Evolutionary conservation across 2,797 vertebrate genomes (phyloP).

Genomic region (Synanceia verrucosa): DNA sequence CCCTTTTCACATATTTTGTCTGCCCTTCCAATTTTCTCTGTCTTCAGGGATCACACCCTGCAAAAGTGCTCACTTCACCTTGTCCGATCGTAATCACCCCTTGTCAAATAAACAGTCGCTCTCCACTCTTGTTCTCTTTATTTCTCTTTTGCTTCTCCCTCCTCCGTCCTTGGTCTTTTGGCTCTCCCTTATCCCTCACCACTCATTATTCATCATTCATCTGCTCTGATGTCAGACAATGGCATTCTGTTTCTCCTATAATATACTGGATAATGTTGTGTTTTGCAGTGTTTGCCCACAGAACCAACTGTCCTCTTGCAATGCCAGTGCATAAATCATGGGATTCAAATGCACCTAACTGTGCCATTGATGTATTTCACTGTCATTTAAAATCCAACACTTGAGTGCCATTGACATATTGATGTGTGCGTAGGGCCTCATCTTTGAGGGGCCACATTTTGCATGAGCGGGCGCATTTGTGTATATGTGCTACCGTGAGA

Average conservation of each 20-base stretch:
- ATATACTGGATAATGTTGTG: constrained; percentile 1
- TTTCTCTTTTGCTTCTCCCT: constrained; percentile 45
- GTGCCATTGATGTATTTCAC: constrained; percentile 5
- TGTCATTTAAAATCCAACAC: no score
- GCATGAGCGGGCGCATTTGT: no score
- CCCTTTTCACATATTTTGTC: constrained; percentile 36
- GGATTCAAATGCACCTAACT: constrained; percentile 22
- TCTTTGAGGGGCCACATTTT: no score
- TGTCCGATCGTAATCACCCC: constrained; percentile 63
- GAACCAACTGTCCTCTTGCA: constrained; percentile 2
- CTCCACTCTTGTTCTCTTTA: constrained; percentile 59
- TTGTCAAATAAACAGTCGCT: constrained; percentile 67
- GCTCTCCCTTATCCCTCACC: constrained; percentile 26
- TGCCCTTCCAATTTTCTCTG: constrained; percentile 49
- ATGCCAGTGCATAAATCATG: constrained; percentile 31
- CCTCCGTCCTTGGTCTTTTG: neutral
- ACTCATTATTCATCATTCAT: constrained; percentile 29
- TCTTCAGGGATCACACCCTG: constrained; percentile 57
- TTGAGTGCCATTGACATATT: no score
- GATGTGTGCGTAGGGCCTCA: no score
- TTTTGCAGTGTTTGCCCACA: constrained; percentile 33
- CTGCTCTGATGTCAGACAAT: constrained; percentile 14
- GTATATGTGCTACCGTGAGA: no score
- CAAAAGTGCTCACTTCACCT: constrained; percentile 63
- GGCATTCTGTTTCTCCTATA: constrained; percentile 1